Evolutionary conservation across 2,113 vertebrate genomes (phyloP).

Genomic region (Caloenas nicobarica): DNA sequence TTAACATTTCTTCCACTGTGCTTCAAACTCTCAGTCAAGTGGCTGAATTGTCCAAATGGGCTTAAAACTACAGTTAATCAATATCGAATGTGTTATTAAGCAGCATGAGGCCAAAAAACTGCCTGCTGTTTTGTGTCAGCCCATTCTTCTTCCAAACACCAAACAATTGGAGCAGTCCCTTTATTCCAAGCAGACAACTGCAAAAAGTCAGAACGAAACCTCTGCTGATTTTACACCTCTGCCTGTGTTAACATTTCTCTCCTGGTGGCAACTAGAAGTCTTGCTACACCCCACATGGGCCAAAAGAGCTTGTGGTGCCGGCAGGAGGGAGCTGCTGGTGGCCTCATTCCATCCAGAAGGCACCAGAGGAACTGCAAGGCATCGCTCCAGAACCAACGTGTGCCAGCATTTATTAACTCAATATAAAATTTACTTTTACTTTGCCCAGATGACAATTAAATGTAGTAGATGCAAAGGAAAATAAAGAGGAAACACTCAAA

Average conservation of each 20-base stretch:
- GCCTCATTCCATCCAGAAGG: neutral
- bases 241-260: neutral
- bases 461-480: neutral
- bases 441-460: neutral
- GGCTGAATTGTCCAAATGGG: constrained; percentile 65
- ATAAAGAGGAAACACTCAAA: neutral
- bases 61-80: constrained; percentile 69
- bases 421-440: neutral
- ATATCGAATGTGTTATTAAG: constrained; percentile 69
- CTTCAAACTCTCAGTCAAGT: constrained; percentile 51
- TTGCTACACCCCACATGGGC: neutral
- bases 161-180: constrained; percentile 17
- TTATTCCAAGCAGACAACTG: constrained; percentile 24
- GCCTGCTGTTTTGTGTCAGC: constrained; percentile 55
- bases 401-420: neutral
- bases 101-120: constrained; percentile 56
- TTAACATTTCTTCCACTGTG: constrained; percentile 49
- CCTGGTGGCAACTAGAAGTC: neutral
- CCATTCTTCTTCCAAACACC: constrained; percentile 53
- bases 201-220: constrained; percentile 12
- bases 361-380: neutral
- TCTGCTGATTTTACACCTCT: constrained; percentile 30
- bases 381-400: neutral
- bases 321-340: neutral
- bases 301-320: neutral